phyloP scores from a whole-genome alignment of 2,113 vertebrate species.

The Nothobranchius kuhntae region DNA sequence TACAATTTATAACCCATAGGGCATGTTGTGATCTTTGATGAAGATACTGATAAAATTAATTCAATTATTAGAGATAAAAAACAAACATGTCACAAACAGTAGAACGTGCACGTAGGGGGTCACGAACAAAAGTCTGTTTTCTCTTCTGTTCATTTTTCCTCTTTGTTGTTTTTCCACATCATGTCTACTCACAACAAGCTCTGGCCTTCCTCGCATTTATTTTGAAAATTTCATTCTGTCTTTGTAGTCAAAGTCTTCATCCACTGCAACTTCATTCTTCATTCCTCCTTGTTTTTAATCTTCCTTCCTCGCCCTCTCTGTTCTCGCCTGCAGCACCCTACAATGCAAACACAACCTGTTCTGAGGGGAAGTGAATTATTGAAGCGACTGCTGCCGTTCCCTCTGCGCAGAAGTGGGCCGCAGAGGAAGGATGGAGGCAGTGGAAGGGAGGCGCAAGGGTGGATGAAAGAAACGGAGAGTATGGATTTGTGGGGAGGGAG shows the following conservation, averaged over 20 bases:
- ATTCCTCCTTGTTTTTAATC: slow-evolving; percentile 69
- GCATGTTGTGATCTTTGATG: too few species aligned
- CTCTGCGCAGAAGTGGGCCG: slow-evolving; percentile 61
- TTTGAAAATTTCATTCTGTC: slow-evolving; percentile 31
- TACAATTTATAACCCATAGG: too few species aligned
- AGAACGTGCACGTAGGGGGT: too few species aligned
- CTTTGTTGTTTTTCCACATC: slow-evolving; percentile 35
- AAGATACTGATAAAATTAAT: too few species aligned
- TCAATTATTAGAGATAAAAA: too few species aligned
- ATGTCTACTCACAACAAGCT: slow-evolving; percentile 48
- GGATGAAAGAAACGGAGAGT: slow-evolving; percentile 53
- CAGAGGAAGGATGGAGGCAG: slow-evolving; percentile 60
- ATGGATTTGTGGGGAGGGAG: slow-evolving; percentile 48
- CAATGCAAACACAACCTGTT: slow-evolving; percentile 77
- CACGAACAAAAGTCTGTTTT: too few species aligned
- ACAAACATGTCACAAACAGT: too few species aligned
- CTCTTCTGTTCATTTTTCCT: background rate
- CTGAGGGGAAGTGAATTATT: slow-evolving; percentile 73
- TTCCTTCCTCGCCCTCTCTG: slow-evolving; percentile 63
- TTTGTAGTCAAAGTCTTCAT: slow-evolving; percentile 61
- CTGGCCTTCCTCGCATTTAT: slow-evolving; percentile 20
- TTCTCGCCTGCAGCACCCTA: slow-evolving; percentile 69
- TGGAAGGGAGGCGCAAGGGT: slow-evolving; percentile 31
- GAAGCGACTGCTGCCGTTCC: slow-evolving; percentile 63
- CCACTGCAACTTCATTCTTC: slow-evolving; percentile 68